phyloP scores from a whole-genome alignment of 2,888 invertebrate genomes.

The Camponotus fellah region DNA sequence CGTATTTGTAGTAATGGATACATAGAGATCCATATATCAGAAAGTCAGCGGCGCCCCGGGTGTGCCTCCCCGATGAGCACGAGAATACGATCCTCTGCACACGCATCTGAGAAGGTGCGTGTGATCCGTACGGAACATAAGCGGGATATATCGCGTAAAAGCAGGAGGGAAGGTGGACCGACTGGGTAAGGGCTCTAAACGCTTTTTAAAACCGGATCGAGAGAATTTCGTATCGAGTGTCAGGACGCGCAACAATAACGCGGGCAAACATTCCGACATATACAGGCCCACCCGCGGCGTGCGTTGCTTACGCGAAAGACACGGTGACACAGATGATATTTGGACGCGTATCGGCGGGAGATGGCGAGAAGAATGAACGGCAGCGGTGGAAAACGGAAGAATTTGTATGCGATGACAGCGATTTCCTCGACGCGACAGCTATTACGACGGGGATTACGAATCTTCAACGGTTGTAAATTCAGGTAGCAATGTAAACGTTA shows the following conservation, averaged over 20 bases:
- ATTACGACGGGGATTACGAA: constrained; percentile 7
- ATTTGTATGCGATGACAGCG: constrained; percentile 50
- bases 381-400: constrained; percentile 30
- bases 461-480: background rate
- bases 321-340: constrained; percentile 49
- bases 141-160: constrained; percentile 1
- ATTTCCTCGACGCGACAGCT: constrained; percentile 30
- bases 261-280: constrained; percentile 77
- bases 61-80: constrained; percentile 66
- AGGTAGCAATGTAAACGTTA: background rate
- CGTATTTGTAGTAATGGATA: constrained; percentile 18
- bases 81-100: constrained; percentile 35
- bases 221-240: constrained; percentile 76
- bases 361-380: constrained; percentile 26
- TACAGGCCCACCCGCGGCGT: constrained; percentile 78
- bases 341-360: constrained; percentile 29
- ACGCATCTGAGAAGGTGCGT: constrained; percentile 57
- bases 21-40: constrained; percentile 80
- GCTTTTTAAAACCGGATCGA: constrained; percentile 78
- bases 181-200: constrained; percentile 79
- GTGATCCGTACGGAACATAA: constrained; percentile 10
- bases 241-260: constrained; percentile 79
- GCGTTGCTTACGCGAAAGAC: constrained; percentile 7
- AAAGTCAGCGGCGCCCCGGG: constrained; percentile 82
- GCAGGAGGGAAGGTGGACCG: constrained; percentile 27